Evolutionary conservation across 2,113 vertebrate genomes (phyloP), one percentile per base, ranked within the genome.

Genomic region (Myodes glareolus): DNA sequence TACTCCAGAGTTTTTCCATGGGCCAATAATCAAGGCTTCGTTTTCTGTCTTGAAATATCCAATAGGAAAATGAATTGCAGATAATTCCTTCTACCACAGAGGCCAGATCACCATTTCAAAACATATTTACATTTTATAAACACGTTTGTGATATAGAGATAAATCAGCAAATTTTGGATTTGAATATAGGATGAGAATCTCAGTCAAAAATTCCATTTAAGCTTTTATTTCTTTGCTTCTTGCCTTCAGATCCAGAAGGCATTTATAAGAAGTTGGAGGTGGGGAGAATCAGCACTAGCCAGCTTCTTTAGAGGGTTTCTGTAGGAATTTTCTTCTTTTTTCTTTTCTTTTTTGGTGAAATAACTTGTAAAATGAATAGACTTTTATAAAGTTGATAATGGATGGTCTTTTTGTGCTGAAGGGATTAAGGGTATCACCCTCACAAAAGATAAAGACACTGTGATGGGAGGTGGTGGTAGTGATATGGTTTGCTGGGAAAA

Each of bases 71-170:
- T 25, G 3, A 58, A 85, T 5, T 52, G 77, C 72, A 16, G 39
- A 70, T 50, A 80, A 75, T 36, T 50, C 6, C 27, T 13, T 61
- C n/a, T 0, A 1, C 21, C 68, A 47, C 17, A 92, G 76, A 92
- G 39, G 31, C n/a, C 70, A 96, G 29, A 75, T 55, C 61, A 68
- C 33, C 52, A 82, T 77, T 58, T 33, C 78, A 50, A 81, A 47
- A 67, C 58, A 78, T 31, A 50, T 55, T 90, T 58, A 55, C 6
- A 45, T 91, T 95, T 80, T 72, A 72, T 2, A 97, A 58, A 96
- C 50, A 14, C 0, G 39, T 96, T 88, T 88, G 47, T 78, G 4
- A 7, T 17, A 3, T 67, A 52, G 87, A 90, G 7, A 75, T n/a
- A 72, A 92, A 86, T 87, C 31, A 78, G 7, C 10, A 72, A 42